Percentiles rank a stretch among this genome's conserved stretches.
Conservation (phyloP, 2,113 vertebrate genomes). For the Neodon shergylaensis region DNA sequence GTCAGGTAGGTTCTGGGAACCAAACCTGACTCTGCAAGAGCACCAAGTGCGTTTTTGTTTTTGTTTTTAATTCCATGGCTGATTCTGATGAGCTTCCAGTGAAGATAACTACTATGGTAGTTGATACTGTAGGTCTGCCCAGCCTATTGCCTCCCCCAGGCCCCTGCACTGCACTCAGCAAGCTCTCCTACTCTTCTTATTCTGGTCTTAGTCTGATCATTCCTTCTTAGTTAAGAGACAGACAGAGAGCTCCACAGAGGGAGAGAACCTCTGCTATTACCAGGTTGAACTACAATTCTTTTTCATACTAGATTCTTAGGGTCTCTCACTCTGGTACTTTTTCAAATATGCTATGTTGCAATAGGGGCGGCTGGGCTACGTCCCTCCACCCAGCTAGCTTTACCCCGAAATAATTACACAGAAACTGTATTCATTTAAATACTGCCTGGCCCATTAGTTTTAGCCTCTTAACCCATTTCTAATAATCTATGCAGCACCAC, state of each 20-base stretch:
- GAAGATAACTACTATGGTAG: neutral
- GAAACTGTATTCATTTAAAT: no score
- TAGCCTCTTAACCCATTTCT: no score
- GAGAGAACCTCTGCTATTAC: neutral
- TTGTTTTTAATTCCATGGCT: neutral
- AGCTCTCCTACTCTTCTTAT: neutral
- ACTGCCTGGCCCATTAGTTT: no score
- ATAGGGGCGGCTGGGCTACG: no score
- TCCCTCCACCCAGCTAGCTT: no score
- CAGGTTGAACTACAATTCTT: neutral
- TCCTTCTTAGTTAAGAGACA: neutral
- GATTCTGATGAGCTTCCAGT: slow-evolving; percentile 9
- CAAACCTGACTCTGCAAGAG: neutral
- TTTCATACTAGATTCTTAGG: neutral
- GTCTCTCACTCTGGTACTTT: neutral
- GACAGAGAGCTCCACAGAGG: neutral
- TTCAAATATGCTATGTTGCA: neutral
- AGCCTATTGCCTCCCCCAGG: neutral
- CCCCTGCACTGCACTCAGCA: neutral
- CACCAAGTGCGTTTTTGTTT: neutral
- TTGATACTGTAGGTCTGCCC: neutral
- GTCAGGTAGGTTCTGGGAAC: neutral
- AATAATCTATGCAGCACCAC: no score
- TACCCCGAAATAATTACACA: no score
- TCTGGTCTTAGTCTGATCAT: neutral